Conservation (phyloP, 2,888 invertebrate species). For the Bombylius discolor region DNA sequence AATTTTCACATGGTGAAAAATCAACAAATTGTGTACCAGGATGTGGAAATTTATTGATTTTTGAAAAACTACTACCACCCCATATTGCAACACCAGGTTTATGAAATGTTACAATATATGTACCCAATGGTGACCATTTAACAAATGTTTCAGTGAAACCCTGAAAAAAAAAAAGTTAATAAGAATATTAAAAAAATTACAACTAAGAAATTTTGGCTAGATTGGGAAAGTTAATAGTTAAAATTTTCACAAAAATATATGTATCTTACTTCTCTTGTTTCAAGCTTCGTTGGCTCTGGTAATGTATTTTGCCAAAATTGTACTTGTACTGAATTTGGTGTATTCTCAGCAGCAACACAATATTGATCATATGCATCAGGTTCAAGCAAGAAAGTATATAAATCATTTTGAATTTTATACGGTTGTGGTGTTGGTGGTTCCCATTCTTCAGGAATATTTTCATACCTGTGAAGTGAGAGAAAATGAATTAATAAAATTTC, state of each 20-base stretch:
- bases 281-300: constrained; percentile 70
- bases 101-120: constrained; percentile 93
- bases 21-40: constrained; percentile 87
- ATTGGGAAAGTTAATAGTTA: too few relatives aligned
- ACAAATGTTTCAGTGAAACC: constrained; percentile 94
- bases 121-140: constrained; percentile 95
- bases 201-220: too few relatives aligned
- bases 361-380: constrained; percentile 95
- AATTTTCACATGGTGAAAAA: constrained; percentile 96
- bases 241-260: background rate
- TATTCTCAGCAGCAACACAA: constrained; percentile 74
- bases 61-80: constrained; percentile 89
- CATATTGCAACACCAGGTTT: constrained; percentile 90
- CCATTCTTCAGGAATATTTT: constrained; percentile 86
- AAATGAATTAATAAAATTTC: constrained; percentile 5
- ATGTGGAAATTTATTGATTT: constrained; percentile 85
- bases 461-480: constrained; percentile 44
- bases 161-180: constrained; percentile 37
- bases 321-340: constrained; percentile 58
- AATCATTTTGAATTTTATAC: constrained; percentile 83
- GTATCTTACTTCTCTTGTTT: constrained; percentile 60
- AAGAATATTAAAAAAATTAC: background rate
- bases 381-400: constrained; percentile 85
- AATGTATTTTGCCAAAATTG: constrained; percentile 81
- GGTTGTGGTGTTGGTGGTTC: constrained; percentile 77